Evolutionary conservation across 64 coral and sea anemone species (phyloP), one percentile per base, ranked within the genome.

Genomic region (Pachyseris speciosa): DNA sequence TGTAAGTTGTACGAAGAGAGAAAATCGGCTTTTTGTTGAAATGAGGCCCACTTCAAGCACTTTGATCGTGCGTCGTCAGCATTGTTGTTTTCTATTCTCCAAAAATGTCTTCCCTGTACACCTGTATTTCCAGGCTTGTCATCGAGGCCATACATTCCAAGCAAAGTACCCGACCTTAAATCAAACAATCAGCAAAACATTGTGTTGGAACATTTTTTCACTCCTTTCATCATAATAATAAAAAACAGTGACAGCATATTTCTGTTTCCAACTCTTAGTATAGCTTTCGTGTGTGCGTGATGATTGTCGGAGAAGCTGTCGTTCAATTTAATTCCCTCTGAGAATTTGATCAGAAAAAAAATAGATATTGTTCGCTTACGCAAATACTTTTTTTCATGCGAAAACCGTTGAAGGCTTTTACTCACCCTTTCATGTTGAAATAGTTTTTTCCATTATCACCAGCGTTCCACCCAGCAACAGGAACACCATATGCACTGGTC

Each of bases 401-500:
- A n/a, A n/a, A n/a, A 45, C 11, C 11, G 43, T 6, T 45, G 43
- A 6, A 45, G 43, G 4, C 11, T 45, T n/a, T n/a, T n/a, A n/a
- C n/a, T n/a, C n/a, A 16, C 49, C 84, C 67, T 31, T 73, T 29
- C 44, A 36, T 72, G 68, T 24, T 87, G 39, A 58, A 8, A 47
- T 87, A 87, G 26, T 53, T 16, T 37, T 61, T 58, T 3, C 72
- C 38, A 5, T 41, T 17, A 0, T 87, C 32, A 9, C 85, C 85
- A 38, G 85, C 85, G 41, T 58, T 87, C 30, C 69, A 75, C 1
- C 85, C 85, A 32, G 72, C 85, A 7, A 87, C 85, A 27, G 85
- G 85, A 8, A 74, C 30, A 15, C 85, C 85, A 12, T 74, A 74
- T 16, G 7, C 39, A 27, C 13, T 10, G 0, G 38, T 74, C 70